Conservation (phyloP, 1,140 invertebrate species). For the Cotesia chilonis region DNA sequence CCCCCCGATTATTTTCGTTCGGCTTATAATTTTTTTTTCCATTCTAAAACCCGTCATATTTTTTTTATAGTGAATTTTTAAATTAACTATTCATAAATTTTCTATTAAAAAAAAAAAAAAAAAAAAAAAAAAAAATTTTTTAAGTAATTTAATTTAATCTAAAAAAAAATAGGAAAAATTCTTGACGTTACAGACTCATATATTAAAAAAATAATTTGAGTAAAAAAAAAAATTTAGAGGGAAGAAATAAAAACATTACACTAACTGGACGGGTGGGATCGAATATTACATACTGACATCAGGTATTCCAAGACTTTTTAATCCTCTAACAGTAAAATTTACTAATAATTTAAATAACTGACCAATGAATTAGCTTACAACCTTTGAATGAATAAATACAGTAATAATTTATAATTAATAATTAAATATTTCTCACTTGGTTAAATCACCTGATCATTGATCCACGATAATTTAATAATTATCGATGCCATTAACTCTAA, state of each 20-base stretch:
- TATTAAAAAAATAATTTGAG: too few species aligned
- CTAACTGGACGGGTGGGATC: conserved; percentile 52
- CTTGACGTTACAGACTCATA: too few species aligned
- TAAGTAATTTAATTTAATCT: too few species aligned
- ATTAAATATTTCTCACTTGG: conserved; percentile 24
- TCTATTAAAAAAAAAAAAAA: too few species aligned
- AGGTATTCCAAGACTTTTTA: conserved; percentile 19
- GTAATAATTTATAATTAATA: neutral
- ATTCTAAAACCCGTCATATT: neutral
- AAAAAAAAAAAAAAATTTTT: too few species aligned
- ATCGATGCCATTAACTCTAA: too few species aligned
- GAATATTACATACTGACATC: conserved; percentile 49
- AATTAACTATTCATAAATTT: neutral
- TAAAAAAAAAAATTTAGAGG: neutral
- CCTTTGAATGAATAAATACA: conserved; percentile 18
- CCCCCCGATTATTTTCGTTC: conserved; percentile 10
- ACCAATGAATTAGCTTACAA: conserved; percentile 33
- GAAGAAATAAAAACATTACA: neutral
- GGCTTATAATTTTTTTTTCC: conserved; percentile 1
- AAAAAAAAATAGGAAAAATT: too few species aligned
- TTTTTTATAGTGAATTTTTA: neutral
- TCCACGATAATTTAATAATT: neutral
- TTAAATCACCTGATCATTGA: conserved; percentile 17
- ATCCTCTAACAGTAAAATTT: conserved; percentile 46
- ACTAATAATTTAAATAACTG: conserved; percentile 41